These are phyloP conservation scores for Latrodectus hesperus DNA, from an alignment of 2,888 invertebrate genomes.

Conservation along the genomic window DNA sequence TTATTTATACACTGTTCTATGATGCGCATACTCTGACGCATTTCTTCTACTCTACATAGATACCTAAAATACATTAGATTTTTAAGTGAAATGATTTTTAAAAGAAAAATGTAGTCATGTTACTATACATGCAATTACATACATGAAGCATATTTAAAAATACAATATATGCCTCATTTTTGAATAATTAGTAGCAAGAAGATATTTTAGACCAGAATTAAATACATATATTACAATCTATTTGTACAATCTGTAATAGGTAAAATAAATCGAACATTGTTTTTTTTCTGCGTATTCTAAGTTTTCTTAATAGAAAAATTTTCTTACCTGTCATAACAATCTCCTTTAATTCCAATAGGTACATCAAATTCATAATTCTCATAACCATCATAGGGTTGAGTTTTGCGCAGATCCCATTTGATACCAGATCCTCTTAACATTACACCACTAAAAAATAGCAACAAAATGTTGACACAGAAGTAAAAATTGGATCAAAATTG, in stretches of 20 bases:
- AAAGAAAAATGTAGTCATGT: background rate
- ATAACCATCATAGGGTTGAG: constrained; percentile 98
- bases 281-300: background rate
- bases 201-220: too few species aligned
- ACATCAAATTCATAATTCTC: constrained; percentile 95
- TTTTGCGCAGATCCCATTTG: constrained; percentile 97
- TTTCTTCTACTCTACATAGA: constrained; percentile 90
- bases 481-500: too few species aligned
- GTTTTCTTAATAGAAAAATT: too few species aligned
- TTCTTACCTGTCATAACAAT: constrained; percentile 93
- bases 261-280: background rate
- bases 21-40: constrained; percentile 95
- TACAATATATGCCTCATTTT: too few species aligned
- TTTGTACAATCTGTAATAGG: background rate
- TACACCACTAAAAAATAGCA: constrained; percentile 84
- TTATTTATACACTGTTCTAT: constrained; percentile 97
- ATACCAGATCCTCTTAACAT: constrained; percentile 99
- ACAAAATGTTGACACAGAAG: too few species aligned
- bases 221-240: background rate
- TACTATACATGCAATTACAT: background rate
- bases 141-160: too few species aligned
- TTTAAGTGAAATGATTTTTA: background rate
- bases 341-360: constrained; percentile 95
- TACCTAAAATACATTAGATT: constrained; percentile 79
- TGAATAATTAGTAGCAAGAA: background rate